phyloP scores from a whole-genome alignment of 2,113 vertebrate genomes.

The Brienomyrus longianalis region DNA sequence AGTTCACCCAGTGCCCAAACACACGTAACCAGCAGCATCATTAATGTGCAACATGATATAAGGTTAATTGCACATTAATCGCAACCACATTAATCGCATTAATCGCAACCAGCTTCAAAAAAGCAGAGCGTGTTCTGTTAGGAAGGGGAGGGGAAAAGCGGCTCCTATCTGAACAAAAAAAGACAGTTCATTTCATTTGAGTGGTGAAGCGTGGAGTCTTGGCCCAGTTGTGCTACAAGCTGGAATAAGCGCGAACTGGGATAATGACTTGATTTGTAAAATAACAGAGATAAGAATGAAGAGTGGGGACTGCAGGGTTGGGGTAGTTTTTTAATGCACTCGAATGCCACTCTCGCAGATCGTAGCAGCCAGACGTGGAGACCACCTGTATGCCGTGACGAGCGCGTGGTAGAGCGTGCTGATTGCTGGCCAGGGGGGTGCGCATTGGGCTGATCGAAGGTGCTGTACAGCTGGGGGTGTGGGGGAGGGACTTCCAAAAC shows the following conservation, averaged over 20 bases:
- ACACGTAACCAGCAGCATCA: neutral
- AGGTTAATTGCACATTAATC: neutral
- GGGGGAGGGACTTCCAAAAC: neutral
- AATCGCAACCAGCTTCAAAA: constrained; percentile 12
- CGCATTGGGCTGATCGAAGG: neutral
- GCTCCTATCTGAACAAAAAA: neutral
- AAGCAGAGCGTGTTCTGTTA: neutral
- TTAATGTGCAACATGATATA: too few relatives aligned
- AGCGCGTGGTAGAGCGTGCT: neutral
- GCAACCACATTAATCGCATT: constrained; percentile 10
- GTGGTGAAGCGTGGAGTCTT: neutral
- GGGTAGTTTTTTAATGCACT: neutral
- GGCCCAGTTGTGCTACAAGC: neutral
- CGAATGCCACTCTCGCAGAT: constrained; percentile 14
- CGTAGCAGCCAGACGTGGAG: neutral
- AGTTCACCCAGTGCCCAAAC: neutral
- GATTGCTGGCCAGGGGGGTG: too few relatives aligned
- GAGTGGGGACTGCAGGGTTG: neutral
- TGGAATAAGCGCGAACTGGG: constrained; percentile 3
- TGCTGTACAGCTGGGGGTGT: neutral
- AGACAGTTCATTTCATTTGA: neutral
- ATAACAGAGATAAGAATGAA: constrained; percentile 20
- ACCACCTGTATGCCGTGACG: constrained; percentile 12
- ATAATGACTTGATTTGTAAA: constrained; percentile 26
- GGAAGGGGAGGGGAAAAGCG: neutral